Percentiles rank a stretch among this genome's conserved stretches.
phyloP scores from a whole-genome alignment of 2,797 vertebrate genomes.

The Periophthalmus magnuspinnatus region DNA sequence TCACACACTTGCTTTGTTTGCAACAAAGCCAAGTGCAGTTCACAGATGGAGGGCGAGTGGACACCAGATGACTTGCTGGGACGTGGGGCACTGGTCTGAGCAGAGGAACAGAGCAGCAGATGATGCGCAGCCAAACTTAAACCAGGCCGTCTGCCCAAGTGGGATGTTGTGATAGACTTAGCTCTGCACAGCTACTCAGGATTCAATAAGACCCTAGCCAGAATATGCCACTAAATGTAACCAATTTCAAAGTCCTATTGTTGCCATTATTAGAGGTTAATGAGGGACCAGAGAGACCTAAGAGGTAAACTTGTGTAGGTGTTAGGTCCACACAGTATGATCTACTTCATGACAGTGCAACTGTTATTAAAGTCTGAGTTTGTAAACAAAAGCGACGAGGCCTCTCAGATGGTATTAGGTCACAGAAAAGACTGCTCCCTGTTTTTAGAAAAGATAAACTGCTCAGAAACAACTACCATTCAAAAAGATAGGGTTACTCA shows the following conservation, averaged over 20 bases:
- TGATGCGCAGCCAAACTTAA: constrained; percentile 56
- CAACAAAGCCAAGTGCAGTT: constrained; percentile 50
- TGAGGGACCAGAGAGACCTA: constrained; percentile 36
- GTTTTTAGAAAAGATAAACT: constrained; percentile 17
- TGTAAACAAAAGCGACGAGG: constrained; percentile 42
- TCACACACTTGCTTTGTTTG: constrained; percentile 55
- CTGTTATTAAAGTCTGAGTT: constrained; percentile 30
- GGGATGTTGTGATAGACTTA: constrained; percentile 21
- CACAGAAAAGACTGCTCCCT: constrained; percentile 35
- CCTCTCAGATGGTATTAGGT: constrained; percentile 31
- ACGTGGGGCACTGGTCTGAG: constrained; percentile 42
- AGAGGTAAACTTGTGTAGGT: constrained; percentile 43
- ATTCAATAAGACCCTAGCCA: constrained; percentile 2
- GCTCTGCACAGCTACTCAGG: constrained; percentile 19
- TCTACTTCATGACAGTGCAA: constrained; percentile 26
- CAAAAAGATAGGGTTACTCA: background rate
- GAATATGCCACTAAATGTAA: constrained; percentile 24
- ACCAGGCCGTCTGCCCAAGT: constrained; percentile 32
- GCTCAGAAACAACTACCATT: background rate
- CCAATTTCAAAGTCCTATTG: constrained; percentile 22
- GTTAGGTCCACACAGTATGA: constrained; percentile 27
- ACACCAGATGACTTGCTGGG: constrained; percentile 65
- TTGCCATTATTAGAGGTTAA: constrained; percentile 26
- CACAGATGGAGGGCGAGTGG: constrained; percentile 61
- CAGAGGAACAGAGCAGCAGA: constrained; percentile 48